phyloP scores from a whole-genome alignment of 2,888 invertebrate genomes.

The Megastigmus dorsalis region DNA sequence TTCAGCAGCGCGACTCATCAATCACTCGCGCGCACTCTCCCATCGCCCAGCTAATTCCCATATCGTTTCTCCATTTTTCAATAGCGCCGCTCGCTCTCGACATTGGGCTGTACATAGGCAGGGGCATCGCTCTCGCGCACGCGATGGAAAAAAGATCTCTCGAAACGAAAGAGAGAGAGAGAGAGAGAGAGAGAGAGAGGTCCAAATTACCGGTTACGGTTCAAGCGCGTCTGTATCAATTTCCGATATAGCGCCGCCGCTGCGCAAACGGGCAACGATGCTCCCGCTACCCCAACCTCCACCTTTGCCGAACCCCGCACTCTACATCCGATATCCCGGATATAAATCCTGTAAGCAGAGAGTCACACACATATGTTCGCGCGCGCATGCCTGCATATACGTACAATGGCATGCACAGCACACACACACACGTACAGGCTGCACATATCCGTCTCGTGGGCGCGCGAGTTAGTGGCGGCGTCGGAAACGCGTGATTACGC shows the following conservation, averaged over 20 bases:
- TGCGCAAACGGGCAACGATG: no score
- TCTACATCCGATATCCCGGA: no score
- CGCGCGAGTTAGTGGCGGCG: no score
- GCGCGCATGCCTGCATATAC: slow-evolving; percentile 41
- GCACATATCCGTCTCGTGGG: slow-evolving; percentile 44
- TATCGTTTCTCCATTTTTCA: slow-evolving; percentile 19
- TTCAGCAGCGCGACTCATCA: no score
- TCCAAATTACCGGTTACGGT: slow-evolving; percentile 17
- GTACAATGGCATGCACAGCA: no score
- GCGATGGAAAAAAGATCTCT: slow-evolving; percentile 17
- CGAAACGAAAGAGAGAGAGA: not conserved
- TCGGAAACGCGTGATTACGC: slow-evolving; percentile 62
- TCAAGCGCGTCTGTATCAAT: slow-evolving; percentile 13
- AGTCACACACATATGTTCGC: no score
- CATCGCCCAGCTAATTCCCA: not conserved
- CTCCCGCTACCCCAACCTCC: no score
- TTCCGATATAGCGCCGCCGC: not conserved
- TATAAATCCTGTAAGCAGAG: no score
- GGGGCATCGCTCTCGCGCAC: not conserved
- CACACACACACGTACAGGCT: no score
- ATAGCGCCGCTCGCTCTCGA: not conserved
- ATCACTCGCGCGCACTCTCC: no score
- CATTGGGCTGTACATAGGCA: not conserved
- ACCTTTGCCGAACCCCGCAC: no score
- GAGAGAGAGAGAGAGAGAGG: not conserved